Evolutionary conservation across 2,113 vertebrate species (phyloP), one percentile per base, ranked within the genome.

Genomic region (Oplegnathus fasciatus): DNA sequence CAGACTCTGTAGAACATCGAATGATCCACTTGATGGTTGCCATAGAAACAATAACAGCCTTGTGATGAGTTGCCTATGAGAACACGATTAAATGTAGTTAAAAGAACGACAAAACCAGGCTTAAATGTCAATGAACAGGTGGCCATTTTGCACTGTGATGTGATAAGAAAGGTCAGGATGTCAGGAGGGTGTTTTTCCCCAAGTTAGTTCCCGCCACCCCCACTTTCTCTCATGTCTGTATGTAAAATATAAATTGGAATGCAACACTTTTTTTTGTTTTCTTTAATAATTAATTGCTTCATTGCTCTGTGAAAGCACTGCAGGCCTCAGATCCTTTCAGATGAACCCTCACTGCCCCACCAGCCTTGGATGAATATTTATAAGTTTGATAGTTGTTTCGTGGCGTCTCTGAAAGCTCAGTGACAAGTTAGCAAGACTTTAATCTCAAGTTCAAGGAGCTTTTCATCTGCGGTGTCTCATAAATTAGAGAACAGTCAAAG

Each of bases 1-100:
- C 52, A 2, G 20, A 57, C n/a, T 37, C 22, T 13, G 42, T 17
- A 46, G 55, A 72, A 77, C 57, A 66, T 73, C 66, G 61, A 28
- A 58, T 72, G 28, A 77, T 65, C 48, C 6, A 20, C 55, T 52
- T 20, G 37, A 40, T 68, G 44, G 75, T 68, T 82, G 50, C 67
- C 70, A 85, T 60, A 54, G 79, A 62, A 71, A 87, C 85, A 34
- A 75, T 57, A 7, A 67, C 71, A 76, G 10, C 26, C 28, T 66
- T 18, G 57, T 55, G 55, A 77, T 26, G 2, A 2, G 0, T n/a
- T 28, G 58, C 48, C 11, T 65, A 20, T 30, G 68, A 74, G 46
- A 80, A 54, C 32, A 54, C 5, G 10, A 40, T 55, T 57, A 58
- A 74, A 58, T 54, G 26, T 20, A 48, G 46, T 20, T 11, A 9